Evolutionary conservation across 2,113 vertebrate species (phyloP).

Genomic region (Thunnus thynnus): DNA sequence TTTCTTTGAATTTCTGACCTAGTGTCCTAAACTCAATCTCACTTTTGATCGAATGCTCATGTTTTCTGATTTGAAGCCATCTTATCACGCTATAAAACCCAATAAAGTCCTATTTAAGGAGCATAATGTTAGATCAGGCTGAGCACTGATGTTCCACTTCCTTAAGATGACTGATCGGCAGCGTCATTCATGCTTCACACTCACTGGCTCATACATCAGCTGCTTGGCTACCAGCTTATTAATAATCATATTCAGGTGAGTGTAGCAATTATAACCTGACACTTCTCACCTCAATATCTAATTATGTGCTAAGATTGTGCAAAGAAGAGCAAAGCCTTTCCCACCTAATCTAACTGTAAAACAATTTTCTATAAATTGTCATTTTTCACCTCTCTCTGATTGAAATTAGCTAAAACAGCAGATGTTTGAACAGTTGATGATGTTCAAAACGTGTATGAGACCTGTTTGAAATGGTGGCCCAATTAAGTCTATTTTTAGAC

Average conservation of each 20-base stretch:
- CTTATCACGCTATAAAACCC: background rate
- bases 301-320: too few relatives aligned
- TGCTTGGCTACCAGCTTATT: background rate
- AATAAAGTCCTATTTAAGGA: background rate
- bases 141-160: background rate
- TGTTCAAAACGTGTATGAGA: background rate
- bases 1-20: background rate
- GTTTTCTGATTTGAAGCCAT: background rate
- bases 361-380: background rate
- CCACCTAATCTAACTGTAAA: too few relatives aligned
- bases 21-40: background rate
- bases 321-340: background rate
- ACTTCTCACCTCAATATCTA: too few relatives aligned
- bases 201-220: background rate
- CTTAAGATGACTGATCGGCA: background rate
- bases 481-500: background rate
- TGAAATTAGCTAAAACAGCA: background rate
- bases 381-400: background rate
- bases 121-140: background rate
- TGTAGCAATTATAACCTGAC: too few relatives aligned
- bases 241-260: too few relatives aligned
- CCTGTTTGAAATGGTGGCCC: background rate
- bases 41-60: background rate
- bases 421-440: background rate
- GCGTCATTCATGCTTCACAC: too few relatives aligned